These are phyloP conservation scores for Hyperoplus lanceolatus DNA, from an alignment of 2,797 vertebrate species.

Conservation along the genomic window DNA sequence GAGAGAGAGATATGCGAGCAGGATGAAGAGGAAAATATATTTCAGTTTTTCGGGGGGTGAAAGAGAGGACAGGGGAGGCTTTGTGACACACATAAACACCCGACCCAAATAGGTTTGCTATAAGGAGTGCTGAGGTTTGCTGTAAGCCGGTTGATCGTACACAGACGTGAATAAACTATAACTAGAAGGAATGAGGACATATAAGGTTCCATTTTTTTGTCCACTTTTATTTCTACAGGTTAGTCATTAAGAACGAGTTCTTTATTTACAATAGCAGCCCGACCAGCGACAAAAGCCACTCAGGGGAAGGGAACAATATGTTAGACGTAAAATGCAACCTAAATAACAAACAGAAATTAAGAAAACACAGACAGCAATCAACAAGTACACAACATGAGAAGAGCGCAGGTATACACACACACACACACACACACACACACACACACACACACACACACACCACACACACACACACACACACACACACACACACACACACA, in stretches of 20 bases:
- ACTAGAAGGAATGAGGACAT: conserved; percentile 2
- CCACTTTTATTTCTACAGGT: too few relatives aligned
- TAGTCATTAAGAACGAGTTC: too few relatives aligned
- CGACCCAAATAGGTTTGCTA: conserved; percentile 39
- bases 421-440: conserved; percentile 10
- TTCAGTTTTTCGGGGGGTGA: conserved; percentile 85
- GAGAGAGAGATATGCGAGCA: conserved; percentile 36
- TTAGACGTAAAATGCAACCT: too few relatives aligned
- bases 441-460: conserved; percentile 4
- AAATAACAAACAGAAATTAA: too few relatives aligned
- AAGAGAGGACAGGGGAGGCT: conserved; percentile 83
- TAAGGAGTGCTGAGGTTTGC: conserved; percentile 39
- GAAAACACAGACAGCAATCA: neutral
- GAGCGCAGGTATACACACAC: conserved; percentile 1
- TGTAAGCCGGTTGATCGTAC: neutral
- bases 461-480: conserved; percentile 7
- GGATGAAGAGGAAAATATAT: conserved; percentile 65
- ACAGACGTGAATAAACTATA: neutral
- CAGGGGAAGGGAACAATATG: too few relatives aligned
- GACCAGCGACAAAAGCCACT: too few relatives aligned
- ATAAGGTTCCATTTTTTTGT: neutral
- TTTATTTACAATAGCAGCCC: too few relatives aligned
- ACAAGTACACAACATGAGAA: neutral
- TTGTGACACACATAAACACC: conserved; percentile 78
- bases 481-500: neutral